A percentile compares a stretch with the other conserved stretches of the same genome.
These are phyloP conservation scores for Psammodynastes pulverulentus DNA, from an alignment of 2,113 vertebrate species.

Conservation along the genomic window DNA sequence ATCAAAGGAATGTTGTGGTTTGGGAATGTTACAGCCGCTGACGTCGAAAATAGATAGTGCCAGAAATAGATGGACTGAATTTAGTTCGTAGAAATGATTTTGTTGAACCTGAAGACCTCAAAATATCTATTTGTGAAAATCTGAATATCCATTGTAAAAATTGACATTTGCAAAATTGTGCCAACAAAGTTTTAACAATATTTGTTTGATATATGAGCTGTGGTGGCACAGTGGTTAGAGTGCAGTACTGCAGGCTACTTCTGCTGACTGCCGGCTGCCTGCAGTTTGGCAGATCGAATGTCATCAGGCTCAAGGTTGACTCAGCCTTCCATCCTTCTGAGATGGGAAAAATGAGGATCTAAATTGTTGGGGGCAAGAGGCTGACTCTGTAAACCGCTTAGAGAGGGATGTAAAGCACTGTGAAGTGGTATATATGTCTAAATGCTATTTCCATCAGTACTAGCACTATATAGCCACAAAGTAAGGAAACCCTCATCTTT, in stretches of 20 bases:
- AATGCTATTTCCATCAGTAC: background rate
- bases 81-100: background rate
- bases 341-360: too few species aligned
- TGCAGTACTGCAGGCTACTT: too few species aligned
- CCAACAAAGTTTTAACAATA: background rate
- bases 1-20: background rate
- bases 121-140: background rate
- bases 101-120: constrained; percentile 16
- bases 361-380: too few species aligned
- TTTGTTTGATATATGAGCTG: background rate
- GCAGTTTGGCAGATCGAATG: too few species aligned
- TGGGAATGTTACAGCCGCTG: background rate
- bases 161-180: background rate
- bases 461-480: background rate
- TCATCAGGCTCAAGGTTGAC: too few species aligned
- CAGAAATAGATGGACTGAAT: background rate
- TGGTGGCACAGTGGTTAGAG: too few species aligned
- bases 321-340: too few species aligned
- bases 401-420: too few species aligned
- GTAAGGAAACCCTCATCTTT: background rate
- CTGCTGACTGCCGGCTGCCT: too few species aligned
- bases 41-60: background rate
- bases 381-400: too few species aligned
- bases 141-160: background rate
- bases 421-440: too few species aligned